Evolutionary conservation across 2,888 invertebrate genomes (phyloP).

Genomic region (Mesorhabditis sp.): DNA sequence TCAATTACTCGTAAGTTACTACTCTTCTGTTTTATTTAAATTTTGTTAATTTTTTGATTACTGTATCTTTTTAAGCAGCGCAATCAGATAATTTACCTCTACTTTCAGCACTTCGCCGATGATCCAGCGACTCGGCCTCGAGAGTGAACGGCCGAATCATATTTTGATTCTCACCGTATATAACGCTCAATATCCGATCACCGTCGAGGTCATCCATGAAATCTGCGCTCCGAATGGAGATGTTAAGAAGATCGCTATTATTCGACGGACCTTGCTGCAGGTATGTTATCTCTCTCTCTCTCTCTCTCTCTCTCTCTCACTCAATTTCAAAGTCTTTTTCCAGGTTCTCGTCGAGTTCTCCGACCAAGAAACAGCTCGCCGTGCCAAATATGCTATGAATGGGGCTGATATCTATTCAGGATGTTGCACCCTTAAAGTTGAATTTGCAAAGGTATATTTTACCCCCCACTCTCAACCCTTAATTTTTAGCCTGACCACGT

Average conservation of each 20-base stretch:
- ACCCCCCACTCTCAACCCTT: not conserved
- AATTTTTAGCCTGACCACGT: conserved; percentile 49
- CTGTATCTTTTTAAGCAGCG: too few relatives aligned
- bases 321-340: not conserved
- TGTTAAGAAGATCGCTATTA: conserved; percentile 90
- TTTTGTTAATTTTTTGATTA: conserved; percentile 30
- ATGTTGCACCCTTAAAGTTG: conserved; percentile 97
- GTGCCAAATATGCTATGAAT: conserved; percentile 86
- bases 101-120: conserved; percentile 19
- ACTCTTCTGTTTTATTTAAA: conserved; percentile 27
- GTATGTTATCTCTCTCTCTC: not conserved
- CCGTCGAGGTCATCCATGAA: conserved; percentile 90
- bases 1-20: conserved; percentile 59
- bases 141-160: conserved; percentile 80
- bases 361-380: conserved; percentile 82
- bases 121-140: conserved; percentile 50
- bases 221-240: conserved; percentile 91
- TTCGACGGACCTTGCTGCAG: conserved; percentile 33
- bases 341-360: conserved; percentile 70
- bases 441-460: conserved; percentile 88
- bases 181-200: conserved; percentile 97
- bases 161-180: conserved; percentile 93
- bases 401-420: conserved; percentile 99
- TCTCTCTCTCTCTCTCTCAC: not conserved
- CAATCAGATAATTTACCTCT: conserved; percentile 23